Base-by-base conservation (phyloP, 2,113 vertebrate species). In the Anhinga anhinga region DNA sequence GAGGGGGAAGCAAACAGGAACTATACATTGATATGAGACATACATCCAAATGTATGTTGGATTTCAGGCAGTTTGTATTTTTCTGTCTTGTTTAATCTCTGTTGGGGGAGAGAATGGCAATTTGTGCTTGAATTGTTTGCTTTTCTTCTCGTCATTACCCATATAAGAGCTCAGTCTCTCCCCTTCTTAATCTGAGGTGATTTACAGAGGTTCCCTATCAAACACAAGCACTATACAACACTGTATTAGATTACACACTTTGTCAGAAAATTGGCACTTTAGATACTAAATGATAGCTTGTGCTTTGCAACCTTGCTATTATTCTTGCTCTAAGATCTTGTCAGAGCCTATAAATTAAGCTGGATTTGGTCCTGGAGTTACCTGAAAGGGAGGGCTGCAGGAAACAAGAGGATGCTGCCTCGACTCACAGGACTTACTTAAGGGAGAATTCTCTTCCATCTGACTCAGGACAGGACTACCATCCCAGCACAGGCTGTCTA, bases 211-310 rank as follows among this genome's bases (percentile, higher is more conserved):
- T 89, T 96, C 74, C 61, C 85, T 79, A 81, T 91, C 95, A 86
- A 93, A 93, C 50, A 79, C 38, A 88, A 76, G 76, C 67, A 77
- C 49, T 72, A 70, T 29, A 80, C 45, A 80, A 77, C 82, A 67
- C 62, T 82, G 25, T 90, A 93, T 92, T 92, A 91, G 83, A 96
- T 95, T 94, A 95, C 84, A 97, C 65, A 86, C 32, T 96, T 95
- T 97, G 93, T 92, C 85, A 97, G 95, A 95, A 97, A 96, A 95
- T 92, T 86, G 88, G 82, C 90, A 94, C 77, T 95, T 96, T 55
- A 89, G 84, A 82, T 82, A 89, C 85, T 93, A 93, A 96, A 94
- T 4, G 38, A 95, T 95, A 94, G 79, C 82, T 47, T 93, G 47
- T 90, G 76, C 65, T 95, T 83, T 95, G 83, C 61, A 96, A 71